phyloP scores from a whole-genome alignment of 2,797 vertebrate species.

The Psittacula echo region DNA sequence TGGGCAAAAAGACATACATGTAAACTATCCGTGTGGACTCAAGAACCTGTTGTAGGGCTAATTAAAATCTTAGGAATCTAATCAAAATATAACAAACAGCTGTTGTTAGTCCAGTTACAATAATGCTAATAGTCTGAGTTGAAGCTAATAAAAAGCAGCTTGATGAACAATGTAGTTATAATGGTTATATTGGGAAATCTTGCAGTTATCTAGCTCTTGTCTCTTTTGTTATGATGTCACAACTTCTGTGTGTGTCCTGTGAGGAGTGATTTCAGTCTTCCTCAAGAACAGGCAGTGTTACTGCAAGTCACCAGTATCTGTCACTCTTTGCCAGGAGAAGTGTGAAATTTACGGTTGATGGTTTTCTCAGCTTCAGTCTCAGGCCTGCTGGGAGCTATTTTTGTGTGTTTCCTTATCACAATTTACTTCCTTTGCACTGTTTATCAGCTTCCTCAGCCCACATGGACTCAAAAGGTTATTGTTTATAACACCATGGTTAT shows the following conservation, averaged over 20 bases:
- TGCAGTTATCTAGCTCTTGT: background rate
- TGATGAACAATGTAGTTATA: background rate
- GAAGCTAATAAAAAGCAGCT: background rate
- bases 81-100: background rate
- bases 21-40: background rate
- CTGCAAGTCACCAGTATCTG: background rate
- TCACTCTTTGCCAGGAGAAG: background rate
- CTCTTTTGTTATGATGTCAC: background rate
- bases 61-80: background rate
- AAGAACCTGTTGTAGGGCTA: background rate
- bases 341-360: background rate
- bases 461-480: background rate
- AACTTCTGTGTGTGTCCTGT: background rate
- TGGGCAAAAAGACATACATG: background rate
- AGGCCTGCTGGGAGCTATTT: background rate
- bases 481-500: background rate
- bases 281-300: background rate
- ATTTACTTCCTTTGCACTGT: background rate
- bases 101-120: background rate
- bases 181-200: background rate
- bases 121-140: background rate
- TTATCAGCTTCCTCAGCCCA: background rate
- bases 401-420: background rate
- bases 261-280: background rate
- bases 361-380: background rate